A percentile compares a stretch with the other conserved stretches of the same genome.
These are phyloP conservation scores for Lycaon pictus DNA, from an alignment of 2,113 vertebrate genomes.

Conservation along the genomic window DNA sequence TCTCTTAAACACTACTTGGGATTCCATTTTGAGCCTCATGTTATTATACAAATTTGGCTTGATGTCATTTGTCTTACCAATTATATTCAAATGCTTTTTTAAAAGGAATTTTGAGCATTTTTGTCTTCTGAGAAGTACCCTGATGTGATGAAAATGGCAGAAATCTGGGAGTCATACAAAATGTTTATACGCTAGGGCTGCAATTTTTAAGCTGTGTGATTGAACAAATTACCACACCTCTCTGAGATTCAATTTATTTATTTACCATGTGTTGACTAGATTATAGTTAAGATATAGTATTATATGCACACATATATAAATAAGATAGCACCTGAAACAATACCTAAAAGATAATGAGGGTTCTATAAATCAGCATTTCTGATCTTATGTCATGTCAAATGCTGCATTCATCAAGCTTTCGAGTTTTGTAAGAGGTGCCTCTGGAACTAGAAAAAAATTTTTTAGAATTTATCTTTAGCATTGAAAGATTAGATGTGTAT, in stretches of 20 bases:
- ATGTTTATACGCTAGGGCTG: neutral
- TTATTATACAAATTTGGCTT: neutral
- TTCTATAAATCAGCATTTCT: constrained; percentile 27
- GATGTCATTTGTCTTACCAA: constrained; percentile 9
- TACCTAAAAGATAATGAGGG: neutral
- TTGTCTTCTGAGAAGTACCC: neutral
- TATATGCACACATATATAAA: neutral
- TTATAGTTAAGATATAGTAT: neutral
- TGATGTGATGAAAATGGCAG: neutral
- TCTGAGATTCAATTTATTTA: neutral
- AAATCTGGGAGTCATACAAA: neutral
- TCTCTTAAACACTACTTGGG: neutral
- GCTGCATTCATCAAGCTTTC: neutral
- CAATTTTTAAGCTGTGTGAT: neutral
- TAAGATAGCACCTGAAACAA: neutral
- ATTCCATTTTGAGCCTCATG: neutral
- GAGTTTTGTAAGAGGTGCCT: neutral
- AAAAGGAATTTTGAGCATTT: neutral
- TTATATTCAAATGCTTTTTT: neutral
- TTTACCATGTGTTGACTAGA: neutral
- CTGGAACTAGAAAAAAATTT: neutral
- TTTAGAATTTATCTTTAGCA: neutral
- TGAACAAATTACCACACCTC: neutral
- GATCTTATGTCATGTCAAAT: neutral
- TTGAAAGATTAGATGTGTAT: neutral